phyloP scores from a whole-genome alignment of 2,113 vertebrate species.

The Laticauda laticaudata region DNA sequence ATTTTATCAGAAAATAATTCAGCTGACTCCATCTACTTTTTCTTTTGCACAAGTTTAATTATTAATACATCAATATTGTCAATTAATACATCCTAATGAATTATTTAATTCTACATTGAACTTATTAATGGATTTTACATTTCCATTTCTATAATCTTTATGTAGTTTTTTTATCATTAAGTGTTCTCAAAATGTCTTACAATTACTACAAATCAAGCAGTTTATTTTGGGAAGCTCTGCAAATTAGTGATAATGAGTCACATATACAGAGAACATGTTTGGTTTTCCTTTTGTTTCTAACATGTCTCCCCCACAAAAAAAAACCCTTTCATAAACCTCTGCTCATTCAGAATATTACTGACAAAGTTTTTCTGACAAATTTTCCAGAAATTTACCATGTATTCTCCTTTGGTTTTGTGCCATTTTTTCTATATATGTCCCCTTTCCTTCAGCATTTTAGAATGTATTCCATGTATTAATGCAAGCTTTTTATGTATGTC shows the following conservation, averaged over 20 bases:
- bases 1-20: not conserved
- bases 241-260: conserved; percentile 21
- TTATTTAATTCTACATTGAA: conserved; percentile 18
- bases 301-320: too few relatives aligned
- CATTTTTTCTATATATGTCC: not conserved
- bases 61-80: not conserved
- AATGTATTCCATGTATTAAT: not conserved
- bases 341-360: not conserved
- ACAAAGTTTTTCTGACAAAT: not conserved
- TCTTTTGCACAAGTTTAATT: conserved; percentile 8
- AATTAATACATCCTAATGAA: too few relatives aligned
- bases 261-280: not conserved
- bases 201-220: conserved; percentile 8
- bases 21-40: not conserved
- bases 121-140: conserved; percentile 29
- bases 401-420: not conserved
- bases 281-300: not conserved
- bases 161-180: not conserved
- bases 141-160: conserved; percentile 31
- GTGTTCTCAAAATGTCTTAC: not conserved
- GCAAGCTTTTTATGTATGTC: not conserved
- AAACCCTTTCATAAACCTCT: not conserved
- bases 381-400: not conserved
- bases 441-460: not conserved
- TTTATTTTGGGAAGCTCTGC: conserved; percentile 12